These are phyloP conservation scores for Microtus pennsylvanicus DNA, from an alignment of 2,113 vertebrate species.

Conservation along the genomic window DNA sequence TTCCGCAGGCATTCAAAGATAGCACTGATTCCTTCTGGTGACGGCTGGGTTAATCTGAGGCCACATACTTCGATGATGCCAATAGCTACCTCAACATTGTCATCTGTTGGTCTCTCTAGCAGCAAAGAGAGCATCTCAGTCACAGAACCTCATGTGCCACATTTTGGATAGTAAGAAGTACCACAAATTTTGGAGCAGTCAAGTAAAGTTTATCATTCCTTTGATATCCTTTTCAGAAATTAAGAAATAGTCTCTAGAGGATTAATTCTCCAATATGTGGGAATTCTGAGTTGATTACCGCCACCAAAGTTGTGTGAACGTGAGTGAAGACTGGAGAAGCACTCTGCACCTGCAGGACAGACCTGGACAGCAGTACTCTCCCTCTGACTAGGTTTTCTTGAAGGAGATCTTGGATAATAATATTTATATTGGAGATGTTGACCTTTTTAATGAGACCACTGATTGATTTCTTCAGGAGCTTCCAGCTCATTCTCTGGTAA, in stretches of 20 bases:
- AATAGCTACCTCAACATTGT: constrained; percentile 98
- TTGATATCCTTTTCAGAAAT: constrained; percentile 97
- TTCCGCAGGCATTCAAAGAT: constrained; percentile 99
- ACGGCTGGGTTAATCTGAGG: constrained; percentile 97
- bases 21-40: constrained; percentile 96
- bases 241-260: constrained; percentile 95
- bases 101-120: constrained; percentile 97
- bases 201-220: constrained; percentile 99
- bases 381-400: constrained; percentile 98
- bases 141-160: constrained; percentile 99
- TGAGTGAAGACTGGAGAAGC: constrained; percentile 98
- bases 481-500: constrained; percentile 99
- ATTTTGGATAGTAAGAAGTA: constrained; percentile 92
- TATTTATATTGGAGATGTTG: constrained; percentile 97
- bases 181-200: constrained; percentile 97
- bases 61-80: constrained; percentile 98
- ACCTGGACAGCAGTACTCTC: constrained; percentile 94
- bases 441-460: constrained; percentile 99
- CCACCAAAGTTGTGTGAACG: constrained; percentile 95
- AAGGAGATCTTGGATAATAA: constrained; percentile 97
- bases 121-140: constrained; percentile 98
- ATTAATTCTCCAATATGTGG: constrained; percentile 98
- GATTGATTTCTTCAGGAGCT: constrained; percentile 99
- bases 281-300: constrained; percentile 99
- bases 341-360: constrained; percentile 95